A percentile compares a stretch with the other conserved stretches of the same genome.
Conservation (phyloP, 2,797 vertebrate species). For the Xenentodon cancila region DNA sequence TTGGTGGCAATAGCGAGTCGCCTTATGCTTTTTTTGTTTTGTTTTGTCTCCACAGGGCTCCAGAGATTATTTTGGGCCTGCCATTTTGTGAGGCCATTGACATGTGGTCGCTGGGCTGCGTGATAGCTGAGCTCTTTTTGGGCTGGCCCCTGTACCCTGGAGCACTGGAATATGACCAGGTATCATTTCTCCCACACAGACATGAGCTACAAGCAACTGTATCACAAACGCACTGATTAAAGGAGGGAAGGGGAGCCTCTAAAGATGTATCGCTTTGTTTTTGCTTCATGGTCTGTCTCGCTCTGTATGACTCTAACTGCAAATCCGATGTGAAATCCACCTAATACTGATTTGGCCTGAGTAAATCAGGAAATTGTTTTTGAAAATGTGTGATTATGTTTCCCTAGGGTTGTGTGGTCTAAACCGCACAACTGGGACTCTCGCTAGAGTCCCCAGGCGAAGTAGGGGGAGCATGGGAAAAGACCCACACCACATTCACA, state of each 20-base stretch:
- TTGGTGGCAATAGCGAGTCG: neutral
- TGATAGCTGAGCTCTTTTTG: slow-evolving; percentile 97
- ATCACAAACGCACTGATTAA: neutral
- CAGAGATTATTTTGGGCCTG: slow-evolving; percentile 96
- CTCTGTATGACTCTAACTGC: slow-evolving; percentile 12
- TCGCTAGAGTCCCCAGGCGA: slow-evolving; percentile 32
- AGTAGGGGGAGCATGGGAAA: slow-evolving; percentile 69
- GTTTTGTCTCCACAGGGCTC: slow-evolving; percentile 82
- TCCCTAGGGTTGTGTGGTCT: slow-evolving; percentile 45
- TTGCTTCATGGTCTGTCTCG: slow-evolving; percentile 15
- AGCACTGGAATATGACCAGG: slow-evolving; percentile 99
- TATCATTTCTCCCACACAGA: slow-evolving; percentile 66
- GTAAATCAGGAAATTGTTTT: slow-evolving; percentile 66
- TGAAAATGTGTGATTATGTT: slow-evolving; percentile 51
- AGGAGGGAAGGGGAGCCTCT: neutral
- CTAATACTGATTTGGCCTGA: slow-evolving; percentile 46
- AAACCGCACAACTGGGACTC: slow-evolving; percentile 51
- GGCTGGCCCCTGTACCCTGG: slow-evolving; percentile 99
- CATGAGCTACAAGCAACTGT: neutral
- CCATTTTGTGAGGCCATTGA: slow-evolving; percentile 92
- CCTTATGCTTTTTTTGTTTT: slow-evolving; percentile 35
- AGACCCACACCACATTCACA: slow-evolving; percentile 44
- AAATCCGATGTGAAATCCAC: slow-evolving; percentile 53
- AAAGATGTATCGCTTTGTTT: slow-evolving; percentile 17
- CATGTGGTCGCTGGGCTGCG: slow-evolving; percentile 99